Evolutionary conservation across 2,113 vertebrate genomes (phyloP).

Genomic region (Passer domesticus): DNA sequence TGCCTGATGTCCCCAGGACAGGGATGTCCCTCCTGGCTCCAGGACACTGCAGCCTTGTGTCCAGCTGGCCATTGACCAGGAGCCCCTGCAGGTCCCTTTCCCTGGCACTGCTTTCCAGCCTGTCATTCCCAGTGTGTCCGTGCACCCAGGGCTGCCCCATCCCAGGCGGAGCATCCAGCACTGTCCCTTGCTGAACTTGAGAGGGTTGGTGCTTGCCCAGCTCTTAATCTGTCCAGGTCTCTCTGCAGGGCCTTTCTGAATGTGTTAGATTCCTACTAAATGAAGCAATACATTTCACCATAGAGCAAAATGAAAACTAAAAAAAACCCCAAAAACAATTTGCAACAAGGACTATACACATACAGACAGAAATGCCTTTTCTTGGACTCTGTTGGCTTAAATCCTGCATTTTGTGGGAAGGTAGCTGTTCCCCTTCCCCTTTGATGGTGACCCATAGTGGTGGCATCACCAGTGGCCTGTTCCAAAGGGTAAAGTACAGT

Average conservation of each 20-base stretch:
- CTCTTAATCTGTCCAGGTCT: neutral
- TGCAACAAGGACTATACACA: neutral
- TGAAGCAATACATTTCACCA: neutral
- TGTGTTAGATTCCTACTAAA: neutral
- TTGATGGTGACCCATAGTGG: neutral
- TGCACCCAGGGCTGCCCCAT: neutral
- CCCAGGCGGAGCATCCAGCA: rapidly evolving
- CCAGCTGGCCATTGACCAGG: no score
- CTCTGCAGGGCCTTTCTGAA: neutral
- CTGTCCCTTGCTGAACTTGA: neutral
- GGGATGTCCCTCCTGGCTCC: neutral
- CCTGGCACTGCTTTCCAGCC: neutral
- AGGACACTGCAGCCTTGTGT: neutral
- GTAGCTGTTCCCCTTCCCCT: neutral
- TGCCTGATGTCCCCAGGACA: neutral
- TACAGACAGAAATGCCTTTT: neutral
- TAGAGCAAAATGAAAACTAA: neutral
- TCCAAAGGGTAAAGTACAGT: neutral
- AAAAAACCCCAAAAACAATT: neutral
- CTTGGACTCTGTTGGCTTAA: neutral
- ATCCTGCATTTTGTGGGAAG: neutral
- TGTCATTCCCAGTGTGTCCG: neutral
- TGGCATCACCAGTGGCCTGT: neutral
- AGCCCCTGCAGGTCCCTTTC: neutral
- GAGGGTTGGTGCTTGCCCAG: no score